These are phyloP conservation scores for Eurystomus gularis DNA, from an alignment of 2,113 vertebrate species.

Conservation along the genomic window DNA sequence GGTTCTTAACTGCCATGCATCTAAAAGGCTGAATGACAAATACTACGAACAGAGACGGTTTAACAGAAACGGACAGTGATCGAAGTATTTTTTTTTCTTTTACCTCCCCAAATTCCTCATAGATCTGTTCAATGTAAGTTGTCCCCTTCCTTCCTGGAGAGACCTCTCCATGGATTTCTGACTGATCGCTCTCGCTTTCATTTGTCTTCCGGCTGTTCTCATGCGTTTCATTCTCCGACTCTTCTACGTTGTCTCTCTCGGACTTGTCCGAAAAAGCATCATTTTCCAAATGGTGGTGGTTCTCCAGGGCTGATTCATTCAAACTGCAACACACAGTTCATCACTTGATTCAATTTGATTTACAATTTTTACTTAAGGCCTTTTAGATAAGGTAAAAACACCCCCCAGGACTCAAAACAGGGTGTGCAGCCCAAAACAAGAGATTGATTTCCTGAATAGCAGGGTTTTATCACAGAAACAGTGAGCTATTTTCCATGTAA, in stretches of 20 bases:
- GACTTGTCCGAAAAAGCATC: slow-evolving; percentile 92
- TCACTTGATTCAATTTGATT: background rate
- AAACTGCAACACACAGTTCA: slow-evolving; percentile 74
- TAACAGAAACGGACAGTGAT: background rate
- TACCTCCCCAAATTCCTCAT: slow-evolving; percentile 93
- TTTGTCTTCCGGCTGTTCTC: slow-evolving; percentile 84
- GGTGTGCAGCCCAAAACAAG: background rate
- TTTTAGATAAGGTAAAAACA: background rate
- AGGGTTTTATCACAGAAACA: background rate
- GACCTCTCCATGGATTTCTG: slow-evolving; percentile 76
- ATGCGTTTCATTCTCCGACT: slow-evolving; percentile 81
- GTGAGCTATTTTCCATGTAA: background rate
- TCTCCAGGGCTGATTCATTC: slow-evolving; percentile 82
- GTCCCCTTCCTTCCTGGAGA: slow-evolving; percentile 78
- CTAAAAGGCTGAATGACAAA: background rate
- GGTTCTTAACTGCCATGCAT: background rate
- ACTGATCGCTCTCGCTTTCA: slow-evolving; percentile 87
- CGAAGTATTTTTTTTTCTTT: background rate
- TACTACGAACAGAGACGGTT: background rate
- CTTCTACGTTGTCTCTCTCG: slow-evolving; percentile 85
- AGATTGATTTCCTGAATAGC: background rate
- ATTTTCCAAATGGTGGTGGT: slow-evolving; percentile 82
- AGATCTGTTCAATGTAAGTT: slow-evolving; percentile 85
- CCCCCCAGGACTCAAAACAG: background rate
- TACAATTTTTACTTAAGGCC: background rate